These are phyloP conservation scores for Diplazon laetatorius DNA, from an alignment of 2,888 invertebrate genomes.

Conservation along the genomic window DNA sequence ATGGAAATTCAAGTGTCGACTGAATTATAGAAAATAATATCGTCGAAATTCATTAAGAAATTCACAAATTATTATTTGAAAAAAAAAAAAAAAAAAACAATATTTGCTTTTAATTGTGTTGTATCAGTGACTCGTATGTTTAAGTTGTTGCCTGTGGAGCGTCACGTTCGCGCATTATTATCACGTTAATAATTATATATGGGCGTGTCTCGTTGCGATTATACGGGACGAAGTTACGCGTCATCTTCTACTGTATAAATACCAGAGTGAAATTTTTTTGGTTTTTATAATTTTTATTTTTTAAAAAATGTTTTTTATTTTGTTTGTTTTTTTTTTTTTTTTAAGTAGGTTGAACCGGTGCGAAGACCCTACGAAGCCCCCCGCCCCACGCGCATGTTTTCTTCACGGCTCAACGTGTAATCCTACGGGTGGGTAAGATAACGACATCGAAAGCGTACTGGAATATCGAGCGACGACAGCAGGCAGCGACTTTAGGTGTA, in stretches of 20 bases:
- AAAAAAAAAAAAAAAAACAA: no score
- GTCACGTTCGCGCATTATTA: slow-evolving; percentile 15
- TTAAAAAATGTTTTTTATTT: no score
- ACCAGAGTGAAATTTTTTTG: slow-evolving; percentile 9
- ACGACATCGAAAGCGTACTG: slow-evolving; percentile 67
- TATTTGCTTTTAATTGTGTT: no score
- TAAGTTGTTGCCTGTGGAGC: background rate
- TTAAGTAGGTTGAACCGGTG: slow-evolving; percentile 30
- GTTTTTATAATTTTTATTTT: no score
- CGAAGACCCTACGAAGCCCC: slow-evolving; percentile 45
- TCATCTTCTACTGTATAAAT: slow-evolving; percentile 16
- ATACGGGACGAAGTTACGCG: slow-evolving; percentile 28
- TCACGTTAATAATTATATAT: background rate
- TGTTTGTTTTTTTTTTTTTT: no score
- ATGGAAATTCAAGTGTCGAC: no score
- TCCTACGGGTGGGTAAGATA: slow-evolving; percentile 60
- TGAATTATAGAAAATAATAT: no score
- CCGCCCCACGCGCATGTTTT: slow-evolving; percentile 23
- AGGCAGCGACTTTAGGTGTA: slow-evolving; percentile 34
- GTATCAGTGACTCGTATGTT: background rate
- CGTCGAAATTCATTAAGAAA: no score
- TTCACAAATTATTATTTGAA: no score
- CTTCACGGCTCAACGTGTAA: slow-evolving; percentile 21
- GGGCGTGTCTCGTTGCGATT: background rate
- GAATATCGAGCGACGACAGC: slow-evolving; percentile 59